phyloP scores from a whole-genome alignment of 2,888 invertebrate species.

The Deroplatys truncata region DNA sequence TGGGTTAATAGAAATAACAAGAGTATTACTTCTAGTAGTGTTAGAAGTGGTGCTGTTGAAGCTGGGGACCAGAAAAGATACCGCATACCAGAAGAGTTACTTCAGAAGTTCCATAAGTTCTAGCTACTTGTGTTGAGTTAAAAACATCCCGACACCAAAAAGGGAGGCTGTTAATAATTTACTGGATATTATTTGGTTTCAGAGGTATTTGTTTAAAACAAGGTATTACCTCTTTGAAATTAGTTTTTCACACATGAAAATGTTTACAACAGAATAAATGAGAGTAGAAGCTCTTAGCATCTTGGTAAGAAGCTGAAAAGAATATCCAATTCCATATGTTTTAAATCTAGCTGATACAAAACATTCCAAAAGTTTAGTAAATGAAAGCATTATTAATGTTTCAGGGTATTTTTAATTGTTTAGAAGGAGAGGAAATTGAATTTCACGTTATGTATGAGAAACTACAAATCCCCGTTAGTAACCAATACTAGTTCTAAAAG shows the following conservation, averaged over 20 bases:
- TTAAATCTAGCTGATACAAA: too few relatives aligned
- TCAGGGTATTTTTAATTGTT: too few relatives aligned
- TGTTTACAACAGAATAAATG: background rate
- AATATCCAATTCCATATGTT: too few relatives aligned
- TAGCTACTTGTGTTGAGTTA: background rate
- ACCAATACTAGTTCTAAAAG: too few relatives aligned
- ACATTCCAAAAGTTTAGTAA: too few relatives aligned
- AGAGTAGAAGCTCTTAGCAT: background rate
- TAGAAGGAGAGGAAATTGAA: too few relatives aligned
- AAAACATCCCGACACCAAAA: background rate
- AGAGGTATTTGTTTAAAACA: background rate
- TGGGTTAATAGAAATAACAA: conserved; percentile 8
- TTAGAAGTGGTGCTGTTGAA: background rate
- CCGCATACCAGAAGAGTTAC: background rate
- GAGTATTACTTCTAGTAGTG: background rate
- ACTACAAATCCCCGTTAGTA: too few relatives aligned
- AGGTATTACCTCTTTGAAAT: background rate
- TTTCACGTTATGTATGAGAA: too few relatives aligned
- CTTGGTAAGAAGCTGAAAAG: too few relatives aligned
- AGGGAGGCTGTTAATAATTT: background rate
- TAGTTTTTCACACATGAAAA: background rate
- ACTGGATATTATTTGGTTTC: background rate
- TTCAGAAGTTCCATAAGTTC: background rate
- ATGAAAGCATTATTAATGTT: too few relatives aligned
- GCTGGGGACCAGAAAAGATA: background rate